Evolutionary conservation across 1,140 invertebrate genomes (phyloP), one percentile per base, ranked within the genome.

Genomic region (Neoseiulus cucumeris): DNA sequence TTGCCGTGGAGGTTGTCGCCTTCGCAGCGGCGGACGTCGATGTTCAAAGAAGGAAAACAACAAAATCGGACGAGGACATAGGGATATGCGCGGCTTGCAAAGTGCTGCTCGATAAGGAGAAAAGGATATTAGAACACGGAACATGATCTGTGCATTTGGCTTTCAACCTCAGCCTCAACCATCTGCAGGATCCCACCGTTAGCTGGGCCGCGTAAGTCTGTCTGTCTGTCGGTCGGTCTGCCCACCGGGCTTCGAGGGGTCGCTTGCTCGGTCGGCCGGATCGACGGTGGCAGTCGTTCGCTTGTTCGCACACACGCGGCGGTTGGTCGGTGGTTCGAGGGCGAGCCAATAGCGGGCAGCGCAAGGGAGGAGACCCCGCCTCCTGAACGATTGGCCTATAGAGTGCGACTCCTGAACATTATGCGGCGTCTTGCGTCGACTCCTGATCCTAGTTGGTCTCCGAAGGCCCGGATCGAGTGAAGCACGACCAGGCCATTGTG

Each of bases 131-230:
- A 59, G 51, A 59, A 29, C 25, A 59, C 33, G 22, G 33, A 59
- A 59, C 51, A 59, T 59, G 51, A 59, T 59, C 51, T 59, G 51
- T 59, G 51, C 51, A 59, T 59, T 59, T 59, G 51, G 51, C 51
- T 59, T 59, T 59, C 33, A 39, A 39, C 33, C 33, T 9, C 33
- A 20, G 25, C 51, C 51, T 33, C 51, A 25, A 25, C 51, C 51
- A 25, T 25, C 12, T 59, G 14, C 22, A 17, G 14, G 14, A 25
- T 25, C 51, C 51, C 14, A 17, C 25, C 22, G 14, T 25, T 2
- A 20, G 14, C 9, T 17, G 1, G 25, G 25, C 25, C 51, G 25
- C 22, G 12, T 18, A 12, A 20, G 51, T 25, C 17, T 1, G 14
- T 29, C 22, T 20, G 33, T 20, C 51, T n/a, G 14, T 33, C 14